phyloP scores from a whole-genome alignment of 2,797 vertebrate species.

The Vireo griseus region DNA sequence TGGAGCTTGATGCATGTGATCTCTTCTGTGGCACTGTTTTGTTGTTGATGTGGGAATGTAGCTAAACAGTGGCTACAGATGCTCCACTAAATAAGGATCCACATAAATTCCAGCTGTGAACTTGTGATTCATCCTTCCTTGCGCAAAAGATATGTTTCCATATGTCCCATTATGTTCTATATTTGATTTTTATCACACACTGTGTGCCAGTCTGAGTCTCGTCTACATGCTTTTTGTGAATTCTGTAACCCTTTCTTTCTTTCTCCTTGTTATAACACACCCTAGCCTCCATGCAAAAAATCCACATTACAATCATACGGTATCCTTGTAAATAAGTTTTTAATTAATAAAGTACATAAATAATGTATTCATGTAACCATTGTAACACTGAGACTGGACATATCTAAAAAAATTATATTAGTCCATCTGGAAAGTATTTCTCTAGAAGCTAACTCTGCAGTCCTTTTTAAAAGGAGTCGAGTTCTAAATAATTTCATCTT shows the following conservation, averaged over 20 bases:
- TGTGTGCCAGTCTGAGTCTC: neutral
- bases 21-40: slow-evolving; percentile 65
- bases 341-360: neutral
- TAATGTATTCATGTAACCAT: neutral
- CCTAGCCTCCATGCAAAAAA: neutral
- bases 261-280: neutral
- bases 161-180: slow-evolving; percentile 61
- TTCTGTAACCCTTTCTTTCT: neutral
- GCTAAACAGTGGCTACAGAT: slow-evolving; percentile 66
- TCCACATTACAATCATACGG: neutral
- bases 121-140: slow-evolving; percentile 56
- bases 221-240: slow-evolving; percentile 11
- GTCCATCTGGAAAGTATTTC: neutral
- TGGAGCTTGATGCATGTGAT: slow-evolving; percentile 57
- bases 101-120: slow-evolving; percentile 68
- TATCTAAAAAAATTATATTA: neutral
- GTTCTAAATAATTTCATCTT: neutral
- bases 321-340: neutral
- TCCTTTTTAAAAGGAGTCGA: neutral
- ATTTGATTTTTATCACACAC: slow-evolving; percentile 64
- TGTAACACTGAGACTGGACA: neutral
- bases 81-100: slow-evolving; percentile 57
- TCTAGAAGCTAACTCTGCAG: neutral
- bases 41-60: slow-evolving; percentile 65
- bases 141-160: slow-evolving; percentile 57